Evolutionary conservation across 1,140 invertebrate species (phyloP), one percentile per base, ranked within the genome.

Genomic region (Bombus haemorrhoidalis): DNA sequence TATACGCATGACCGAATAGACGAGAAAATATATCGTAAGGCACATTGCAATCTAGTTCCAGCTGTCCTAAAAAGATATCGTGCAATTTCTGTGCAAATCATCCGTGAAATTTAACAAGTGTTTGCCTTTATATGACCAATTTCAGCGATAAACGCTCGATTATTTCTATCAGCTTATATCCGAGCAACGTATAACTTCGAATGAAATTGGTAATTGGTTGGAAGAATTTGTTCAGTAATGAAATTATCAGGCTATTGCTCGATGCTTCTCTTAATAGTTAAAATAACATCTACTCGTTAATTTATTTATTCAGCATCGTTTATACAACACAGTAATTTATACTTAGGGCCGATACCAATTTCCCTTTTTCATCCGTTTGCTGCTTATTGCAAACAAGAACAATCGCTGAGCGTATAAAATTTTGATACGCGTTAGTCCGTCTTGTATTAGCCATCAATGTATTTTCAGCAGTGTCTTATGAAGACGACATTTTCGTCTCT

Each of bases 401-500:
- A 18, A 73, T 9, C 57, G 12, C 25, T 22, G 62, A n/a, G 18
- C 53, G 77, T 74, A 74, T 85, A 69, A 85, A 81, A 59, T 32
- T 43, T 53, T 15, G 32, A 69, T 39, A 25, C 32, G 32, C 43
- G 43, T n/a, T 47, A 57, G 41, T 32, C 28, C 32, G 34, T 64
- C 80, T 76, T 76, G 57, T 86, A 83, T 68, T 64, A 68, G 62
- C 10, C 81, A 47, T 83, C 57, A 34, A 81, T 43, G 66, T 86
- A 86, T 86, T 86, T 86, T 83, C 62, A 73, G 39, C 53, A 57
- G 66, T 62, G 34, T 77, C 85, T 82, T 76, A 71, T 32, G 39
- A 77, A 86, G 53, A 83, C 47, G 34, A 81, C 47, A 34, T 34
- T 37, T 25, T n/a, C 57, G 32, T 82, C 72, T 76, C 57, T 32